These are phyloP conservation scores for Crocallis elinguaria DNA, from an alignment of 2,888 invertebrate species.

Conservation along the genomic window DNA sequence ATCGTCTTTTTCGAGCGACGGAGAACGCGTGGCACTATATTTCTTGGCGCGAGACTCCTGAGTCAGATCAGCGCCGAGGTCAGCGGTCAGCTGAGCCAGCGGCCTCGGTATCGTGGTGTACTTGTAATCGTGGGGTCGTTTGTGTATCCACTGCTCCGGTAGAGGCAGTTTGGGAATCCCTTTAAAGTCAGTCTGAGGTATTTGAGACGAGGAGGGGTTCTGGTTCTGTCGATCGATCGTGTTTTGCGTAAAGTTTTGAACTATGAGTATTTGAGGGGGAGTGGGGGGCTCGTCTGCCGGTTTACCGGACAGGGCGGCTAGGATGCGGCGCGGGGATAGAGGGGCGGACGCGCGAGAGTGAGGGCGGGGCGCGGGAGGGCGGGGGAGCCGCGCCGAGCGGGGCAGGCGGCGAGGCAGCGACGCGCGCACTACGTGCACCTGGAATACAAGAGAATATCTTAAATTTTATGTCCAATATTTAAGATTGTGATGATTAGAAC, in stretches of 20 bases:
- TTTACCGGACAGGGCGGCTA: constrained; percentile 42
- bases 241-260: constrained; percentile 39
- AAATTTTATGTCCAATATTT: no score
- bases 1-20: constrained; percentile 81
- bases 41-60: constrained; percentile 70
- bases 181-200: constrained; percentile 46
- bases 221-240: constrained; percentile 28
- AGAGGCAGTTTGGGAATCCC: constrained; percentile 67
- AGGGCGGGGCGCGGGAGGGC: constrained; percentile 37
- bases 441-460: constrained; percentile 37
- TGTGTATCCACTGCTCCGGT: constrained; percentile 78
- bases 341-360: constrained; percentile 30
- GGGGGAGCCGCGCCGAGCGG: constrained; percentile 37
- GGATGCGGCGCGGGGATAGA: constrained; percentile 42
- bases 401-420: constrained; percentile 39
- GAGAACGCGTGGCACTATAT: constrained; percentile 76
- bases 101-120: constrained; percentile 72
- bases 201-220: constrained; percentile 26
- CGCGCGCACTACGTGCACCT: constrained; percentile 73
- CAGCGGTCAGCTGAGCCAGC: constrained; percentile 64
- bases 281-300: constrained; percentile 45
- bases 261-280: constrained; percentile 50
- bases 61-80: constrained; percentile 63
- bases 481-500: no score
- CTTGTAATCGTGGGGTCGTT: constrained; percentile 69